phyloP scores from a whole-genome alignment of 2,888 invertebrate genomes.

The Apomyelois bistriatella region DNA sequence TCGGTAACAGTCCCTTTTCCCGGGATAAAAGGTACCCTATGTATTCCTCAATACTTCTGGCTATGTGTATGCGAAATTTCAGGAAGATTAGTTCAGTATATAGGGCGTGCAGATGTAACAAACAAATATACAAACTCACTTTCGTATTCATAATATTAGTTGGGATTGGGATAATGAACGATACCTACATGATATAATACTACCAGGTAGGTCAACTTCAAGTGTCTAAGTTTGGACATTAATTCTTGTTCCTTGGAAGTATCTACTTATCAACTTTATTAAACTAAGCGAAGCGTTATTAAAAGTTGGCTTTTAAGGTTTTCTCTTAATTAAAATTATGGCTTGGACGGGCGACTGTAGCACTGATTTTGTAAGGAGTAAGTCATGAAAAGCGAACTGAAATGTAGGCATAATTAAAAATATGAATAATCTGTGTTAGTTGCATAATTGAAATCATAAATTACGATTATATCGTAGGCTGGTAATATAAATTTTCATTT shows the following conservation, averaged over 20 bases:
- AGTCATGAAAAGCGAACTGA: background rate
- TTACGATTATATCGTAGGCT: no score
- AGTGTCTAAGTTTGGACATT: constrained; percentile 11
- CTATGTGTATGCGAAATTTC: no score
- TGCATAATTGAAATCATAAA: background rate
- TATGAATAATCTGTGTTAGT: background rate
- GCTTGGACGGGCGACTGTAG: constrained; percentile 14
- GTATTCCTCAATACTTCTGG: no score
- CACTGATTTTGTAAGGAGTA: constrained; percentile 1
- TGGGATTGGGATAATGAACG: no score
- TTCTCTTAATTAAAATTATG: constrained; percentile 27
- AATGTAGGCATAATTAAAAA: background rate
- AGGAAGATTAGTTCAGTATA: no score
- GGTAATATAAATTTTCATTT: no score
- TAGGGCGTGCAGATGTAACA: no score
- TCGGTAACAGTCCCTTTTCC: no score
- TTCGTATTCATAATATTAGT: no score
- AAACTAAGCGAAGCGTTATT: constrained; percentile 21
- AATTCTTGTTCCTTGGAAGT: constrained; percentile 20
- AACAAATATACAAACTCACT: no score
- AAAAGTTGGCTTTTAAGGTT: constrained; percentile 22
- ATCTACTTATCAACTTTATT: constrained; percentile 18
- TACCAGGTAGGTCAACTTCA: background rate
- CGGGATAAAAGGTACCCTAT: no score
- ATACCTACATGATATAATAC: no score